Percentiles rank a stretch among this genome's conserved stretches.
Conservation (phyloP, 2,888 invertebrate species). For the Fragum fragum region DNA sequence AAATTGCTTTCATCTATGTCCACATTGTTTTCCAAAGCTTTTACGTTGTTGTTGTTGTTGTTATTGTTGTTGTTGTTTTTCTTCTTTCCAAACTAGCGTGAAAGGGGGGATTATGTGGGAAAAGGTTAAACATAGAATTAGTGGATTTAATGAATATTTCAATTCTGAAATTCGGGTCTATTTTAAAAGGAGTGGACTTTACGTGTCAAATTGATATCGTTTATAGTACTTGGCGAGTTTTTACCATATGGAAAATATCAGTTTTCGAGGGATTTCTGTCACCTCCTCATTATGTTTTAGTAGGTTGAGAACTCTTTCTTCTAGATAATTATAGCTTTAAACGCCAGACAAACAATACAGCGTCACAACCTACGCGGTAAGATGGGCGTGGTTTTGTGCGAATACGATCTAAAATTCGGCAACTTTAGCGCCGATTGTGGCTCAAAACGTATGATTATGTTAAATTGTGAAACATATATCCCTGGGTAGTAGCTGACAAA, state of each 20-base stretch:
- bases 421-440: conserved; percentile 57
- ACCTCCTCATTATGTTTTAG: conserved; percentile 20
- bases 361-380: conserved; percentile 49
- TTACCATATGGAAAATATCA: conserved; percentile 56
- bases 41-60: too few relatives aligned
- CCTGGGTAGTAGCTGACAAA: conserved; percentile 45
- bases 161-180: too few relatives aligned
- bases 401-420: conserved; percentile 60
- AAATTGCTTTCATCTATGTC: too few relatives aligned
- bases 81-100: too few relatives aligned
- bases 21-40: too few relatives aligned
- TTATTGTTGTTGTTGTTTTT: too few relatives aligned
- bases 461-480: conserved; percentile 49
- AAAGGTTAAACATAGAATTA: too few relatives aligned
- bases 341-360: conserved; percentile 38
- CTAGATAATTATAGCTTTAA: conserved; percentile 51
- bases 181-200: too few relatives aligned
- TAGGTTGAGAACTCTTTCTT: conserved; percentile 9
- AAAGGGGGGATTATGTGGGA: too few relatives aligned
- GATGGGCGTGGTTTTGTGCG: conserved; percentile 39
- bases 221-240: background rate
- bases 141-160: too few relatives aligned
- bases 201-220: background rate
- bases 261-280: conserved; percentile 35
- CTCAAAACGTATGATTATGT: conserved; percentile 56